Base-by-base conservation (phyloP, 2,797 vertebrate genomes). In the Parambassis ranga region DNA sequence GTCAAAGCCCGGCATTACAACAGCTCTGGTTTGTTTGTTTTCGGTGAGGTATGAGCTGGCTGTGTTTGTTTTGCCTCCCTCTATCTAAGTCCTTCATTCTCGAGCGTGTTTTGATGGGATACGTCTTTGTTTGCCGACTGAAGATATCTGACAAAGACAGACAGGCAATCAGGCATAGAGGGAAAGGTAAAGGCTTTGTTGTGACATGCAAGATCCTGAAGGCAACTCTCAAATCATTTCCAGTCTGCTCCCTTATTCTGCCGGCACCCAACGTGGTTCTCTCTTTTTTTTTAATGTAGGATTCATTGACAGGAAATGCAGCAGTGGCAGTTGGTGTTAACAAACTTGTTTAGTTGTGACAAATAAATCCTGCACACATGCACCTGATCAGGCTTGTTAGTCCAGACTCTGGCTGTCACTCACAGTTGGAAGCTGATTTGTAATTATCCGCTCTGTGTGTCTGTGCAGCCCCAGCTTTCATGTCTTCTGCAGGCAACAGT, bases 181-280 rank as follows among this genome's bases (percentile, higher is more conserved):
- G n/a, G 11, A 32, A 38, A 23, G 6, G 18, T 22, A 8, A 13
- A 31, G 43, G 5, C 46, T 49, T 15, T 60, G 78, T 77, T 77
- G 59, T 47, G 67, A 78, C 87, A 73, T 38, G 76, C 52, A 57
- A 10, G 15, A 37, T 66, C 79, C 63, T 65, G 55, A 2, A 11
- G 44, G 75, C 60, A 37, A 33, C n/a, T 24, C 15, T 33, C 13
- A 14, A 15, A 19, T 38, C 32, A 14, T 10, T 52, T 16, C 50
- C 46, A 30, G 8, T 43, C 53, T n/a, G 41, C 48, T n/a, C 13
- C 44, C 11, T 37, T 39, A 36, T 11, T 33, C 46, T 51, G 31
- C 60, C 56, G 46, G 22, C 27, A n/a, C n/a, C n/a, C n/a, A n/a
- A n/a, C n/a, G n/a, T n/a, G n/a, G n/a, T n/a, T n/a, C n/a, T n/a